These are phyloP conservation scores for Muraenolepis orangiensis DNA, from an alignment of 2,797 vertebrate genomes.

Conservation along the genomic window DNA sequence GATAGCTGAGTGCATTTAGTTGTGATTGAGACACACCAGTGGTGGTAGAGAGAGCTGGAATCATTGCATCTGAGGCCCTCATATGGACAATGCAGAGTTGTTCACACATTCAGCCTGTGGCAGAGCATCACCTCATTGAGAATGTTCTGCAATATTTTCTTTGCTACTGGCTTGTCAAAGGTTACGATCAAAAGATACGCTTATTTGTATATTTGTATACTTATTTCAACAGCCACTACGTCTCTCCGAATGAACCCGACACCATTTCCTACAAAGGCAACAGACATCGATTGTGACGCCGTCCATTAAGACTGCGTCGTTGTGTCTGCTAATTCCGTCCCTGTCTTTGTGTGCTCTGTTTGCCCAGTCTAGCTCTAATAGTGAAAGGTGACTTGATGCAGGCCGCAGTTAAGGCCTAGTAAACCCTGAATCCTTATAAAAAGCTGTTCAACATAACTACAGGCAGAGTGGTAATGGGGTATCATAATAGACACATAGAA, in stretches of 20 bases:
- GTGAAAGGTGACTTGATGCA: background rate
- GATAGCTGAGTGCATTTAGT: background rate
- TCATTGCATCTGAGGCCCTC: background rate
- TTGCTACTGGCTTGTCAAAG: background rate
- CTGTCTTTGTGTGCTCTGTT: background rate
- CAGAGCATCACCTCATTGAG: background rate
- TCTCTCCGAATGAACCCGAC: background rate
- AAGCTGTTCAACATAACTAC: background rate
- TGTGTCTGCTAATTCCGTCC: background rate
- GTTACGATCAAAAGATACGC: background rate
- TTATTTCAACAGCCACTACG: background rate
- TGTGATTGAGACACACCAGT: background rate
- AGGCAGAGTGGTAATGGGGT: background rate
- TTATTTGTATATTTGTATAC: no score
- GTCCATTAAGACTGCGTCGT: background rate
- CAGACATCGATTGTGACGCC: background rate
- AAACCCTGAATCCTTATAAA: background rate
- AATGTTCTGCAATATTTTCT: background rate
- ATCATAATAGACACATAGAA: background rate
- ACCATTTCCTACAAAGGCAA: background rate
- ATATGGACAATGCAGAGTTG: background rate
- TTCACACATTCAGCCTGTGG: background rate
- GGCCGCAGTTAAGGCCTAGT: background rate
- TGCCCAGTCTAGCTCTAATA: background rate
- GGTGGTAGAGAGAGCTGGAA: background rate